Percentiles rank a stretch among this genome's conserved stretches.
phyloP scores from a whole-genome alignment of 2,797 vertebrate genomes.

The Mormyrops attenuatus region DNA sequence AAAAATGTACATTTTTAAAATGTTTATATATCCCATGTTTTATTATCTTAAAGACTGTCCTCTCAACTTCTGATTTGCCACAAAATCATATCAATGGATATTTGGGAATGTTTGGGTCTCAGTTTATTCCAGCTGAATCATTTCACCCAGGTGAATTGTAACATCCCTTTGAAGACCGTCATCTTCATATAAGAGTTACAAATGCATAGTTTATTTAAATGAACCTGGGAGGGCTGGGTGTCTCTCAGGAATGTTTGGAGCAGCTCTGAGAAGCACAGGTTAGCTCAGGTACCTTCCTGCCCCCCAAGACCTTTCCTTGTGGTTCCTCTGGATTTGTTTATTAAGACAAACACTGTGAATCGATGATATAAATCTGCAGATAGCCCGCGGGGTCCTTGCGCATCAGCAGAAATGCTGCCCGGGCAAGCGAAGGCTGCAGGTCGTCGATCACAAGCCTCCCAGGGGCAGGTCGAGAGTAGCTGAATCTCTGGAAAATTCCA shows the following conservation, averaged over 20 bases:
- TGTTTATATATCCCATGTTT: not conserved
- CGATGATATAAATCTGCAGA: not conserved
- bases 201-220: not conserved
- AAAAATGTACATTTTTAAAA: not conserved
- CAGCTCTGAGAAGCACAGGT: not conserved
- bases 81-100: not conserved
- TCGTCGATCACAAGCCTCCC: constrained; percentile 1
- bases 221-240: not conserved
- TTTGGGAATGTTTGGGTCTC: not conserved
- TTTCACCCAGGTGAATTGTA: not conserved
- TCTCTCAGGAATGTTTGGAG: not conserved
- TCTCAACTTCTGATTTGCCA: not conserved
- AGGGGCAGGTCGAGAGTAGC: not conserved
- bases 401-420: not conserved
- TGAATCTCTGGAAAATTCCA: not conserved
- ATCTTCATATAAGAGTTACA: not conserved
- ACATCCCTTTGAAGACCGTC: not conserved
- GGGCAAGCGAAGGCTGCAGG: not conserved
- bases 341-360: not conserved
- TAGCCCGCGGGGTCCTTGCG: not conserved
- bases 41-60: not conserved
- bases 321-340: not conserved
- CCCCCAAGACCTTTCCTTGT: not conserved
- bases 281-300: not conserved
- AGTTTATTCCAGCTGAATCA: not conserved